Evolutionary conservation across 2,797 vertebrate genomes (phyloP), one percentile per base, ranked within the genome.

Genomic region (Ctenosaura bakeri): DNA sequence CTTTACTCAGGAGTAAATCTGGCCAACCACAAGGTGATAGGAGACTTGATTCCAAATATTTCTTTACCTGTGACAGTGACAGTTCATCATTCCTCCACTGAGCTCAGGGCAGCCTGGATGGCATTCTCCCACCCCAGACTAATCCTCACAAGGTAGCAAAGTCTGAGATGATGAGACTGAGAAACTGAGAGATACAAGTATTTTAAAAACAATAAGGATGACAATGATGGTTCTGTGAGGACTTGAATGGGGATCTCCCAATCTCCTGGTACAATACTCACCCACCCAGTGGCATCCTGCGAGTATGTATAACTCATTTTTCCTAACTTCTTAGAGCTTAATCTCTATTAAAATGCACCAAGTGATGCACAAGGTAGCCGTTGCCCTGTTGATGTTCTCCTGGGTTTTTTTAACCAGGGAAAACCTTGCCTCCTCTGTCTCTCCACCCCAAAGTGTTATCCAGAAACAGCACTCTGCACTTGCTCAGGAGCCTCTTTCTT

Each of bases 381-480:
- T 46, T 46, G 42, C 35, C 35, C 74, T 76, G 5, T 2, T 10
- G 42, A 14, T 6, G 8, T 5, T 16, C 8, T 73, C 22, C 14
- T 76, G 38, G 76, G 13, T 32, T 14, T 18, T 42, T 24, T 26
- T 24, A 4, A 81, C 16, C 1, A 32, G 3, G 79, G 29, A 16
- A 54, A 18, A 54, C 16, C 32, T 35, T 8, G 3, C 14, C 42
- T 59, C 20, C 52, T 20, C 26, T 32, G 4, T 46, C 50, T 38
- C 2, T 6, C 18, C 18, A 35, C 50, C 18, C n/a, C 20, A n/a
- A 82, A 35, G 10, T 24, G 26, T 32, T 10, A 29, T 54, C 22
- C 2, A 16, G 42, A 6, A 4, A 29, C 7, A 18, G 69, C 78
- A 29, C 85, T 90, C 85, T 90, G 89, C 89, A 90, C 52, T 6